Evolutionary conservation across 2,797 vertebrate species (phyloP).

Genomic region (Hyperoplus immaculatus): DNA sequence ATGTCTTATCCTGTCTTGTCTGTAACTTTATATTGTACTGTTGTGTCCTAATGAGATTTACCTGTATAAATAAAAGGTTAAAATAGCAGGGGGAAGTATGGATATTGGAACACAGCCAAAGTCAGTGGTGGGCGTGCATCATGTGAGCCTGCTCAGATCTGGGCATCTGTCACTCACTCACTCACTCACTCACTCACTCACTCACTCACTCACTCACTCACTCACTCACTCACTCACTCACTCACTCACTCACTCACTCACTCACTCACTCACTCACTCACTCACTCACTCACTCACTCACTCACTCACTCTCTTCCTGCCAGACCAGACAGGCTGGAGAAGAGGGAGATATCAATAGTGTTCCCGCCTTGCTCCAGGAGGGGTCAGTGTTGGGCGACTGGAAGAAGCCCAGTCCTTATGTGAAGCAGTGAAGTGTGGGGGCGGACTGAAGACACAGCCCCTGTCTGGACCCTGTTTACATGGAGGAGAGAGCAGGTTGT

Average conservation of each 20-base stretch:
- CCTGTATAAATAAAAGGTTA: no score
- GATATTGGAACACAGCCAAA: no score
- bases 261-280: no score
- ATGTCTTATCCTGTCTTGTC: no score
- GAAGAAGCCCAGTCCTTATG: constrained; percentile 3
- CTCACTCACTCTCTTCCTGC: neutral
- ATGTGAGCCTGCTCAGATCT: constrained; percentile 1
- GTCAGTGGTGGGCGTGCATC: constrained; percentile 8
- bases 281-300: no score
- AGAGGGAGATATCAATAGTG: neutral
- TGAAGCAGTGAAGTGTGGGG: constrained; percentile 10
- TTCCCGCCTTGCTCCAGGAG: constrained; percentile 57
- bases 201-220: no score
- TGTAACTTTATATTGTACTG: no score
- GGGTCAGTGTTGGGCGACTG: constrained; percentile 51
- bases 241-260: no score
- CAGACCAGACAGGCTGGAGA: constrained; percentile 21
- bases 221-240: no score
- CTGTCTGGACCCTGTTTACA: constrained; percentile 28
- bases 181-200: no score
- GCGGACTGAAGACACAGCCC: constrained; percentile 41
- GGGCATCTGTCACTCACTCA: constrained; percentile 43
- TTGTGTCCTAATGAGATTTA: no score
- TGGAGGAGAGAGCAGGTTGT: constrained; percentile 21
- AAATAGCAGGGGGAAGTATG: no score